Base-by-base conservation (phyloP, 2,888 invertebrate genomes). In the Cyclophora punctaria region DNA sequence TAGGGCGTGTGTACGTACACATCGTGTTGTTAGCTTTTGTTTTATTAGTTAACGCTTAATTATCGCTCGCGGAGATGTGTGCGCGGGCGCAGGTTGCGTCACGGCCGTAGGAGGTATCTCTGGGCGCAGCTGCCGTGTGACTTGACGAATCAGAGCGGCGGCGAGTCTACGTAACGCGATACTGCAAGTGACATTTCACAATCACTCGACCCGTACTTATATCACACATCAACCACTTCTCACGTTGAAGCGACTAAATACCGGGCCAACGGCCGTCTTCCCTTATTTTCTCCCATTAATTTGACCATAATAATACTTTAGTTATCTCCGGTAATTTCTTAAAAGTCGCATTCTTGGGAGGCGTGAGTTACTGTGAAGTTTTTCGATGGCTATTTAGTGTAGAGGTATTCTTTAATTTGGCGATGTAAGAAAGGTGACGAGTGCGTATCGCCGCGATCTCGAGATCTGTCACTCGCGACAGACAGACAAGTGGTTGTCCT, bases 331-430 rank as follows among this genome's bases (percentile, higher is more conserved):
- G 70, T 69, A 73, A 67, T 74, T 70, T 66, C 66, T 67, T 67
- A 72, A 72, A 66, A 71, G 71, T 64, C 63, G 52, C 56, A 64
- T 66, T 69, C 60, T 60, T 63, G 58, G 64, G 69, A 66, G 67
- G 68, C 67, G 64, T 72, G 61, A 75, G 66, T 69, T 66, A 67
- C 63, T 55, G 66, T 57, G 43, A 55, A 64, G 62, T 60, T 66
- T 68, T 67, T 64, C 69, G 69, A 71, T 59, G 65, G 70, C 74
- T 78, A 74, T 75, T 75, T 75, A 67, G 71, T 66, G 66, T 71
- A 66, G 44, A 67, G 67, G 71, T 65, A 75, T 76, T 76, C 68
- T 77, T 78, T 81, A 79, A 80, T 81, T 83, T 80, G 79, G 78
- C 75, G 73, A 69, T 59, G 58, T 63, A 65, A 68, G 68, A 69